Percentiles rank a stretch among this genome's conserved stretches.
These are phyloP conservation scores for Polypterus bichir DNA, from an alignment of 2,113 vertebrate species.

Conservation along the genomic window DNA sequence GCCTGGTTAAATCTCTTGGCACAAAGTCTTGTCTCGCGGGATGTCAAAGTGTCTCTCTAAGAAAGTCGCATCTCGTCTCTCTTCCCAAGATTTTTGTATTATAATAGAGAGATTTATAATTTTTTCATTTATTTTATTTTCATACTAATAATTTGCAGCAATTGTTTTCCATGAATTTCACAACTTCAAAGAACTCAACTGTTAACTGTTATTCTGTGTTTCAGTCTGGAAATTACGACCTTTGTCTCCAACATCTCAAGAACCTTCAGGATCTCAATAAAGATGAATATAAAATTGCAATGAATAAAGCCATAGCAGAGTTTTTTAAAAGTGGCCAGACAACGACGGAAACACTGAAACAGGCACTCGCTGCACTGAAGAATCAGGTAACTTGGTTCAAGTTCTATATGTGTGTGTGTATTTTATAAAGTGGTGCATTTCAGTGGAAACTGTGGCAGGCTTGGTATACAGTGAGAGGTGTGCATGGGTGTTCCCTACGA, in stretches of 20 bases:
- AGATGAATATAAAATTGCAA: constrained; percentile 88
- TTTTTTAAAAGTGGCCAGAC: constrained; percentile 90
- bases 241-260: constrained; percentile 72
- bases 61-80: too few species aligned
- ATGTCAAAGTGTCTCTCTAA: too few species aligned
- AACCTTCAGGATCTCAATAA: constrained; percentile 85
- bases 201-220: background rate
- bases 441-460: background rate
- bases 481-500: too few species aligned
- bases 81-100: too few species aligned
- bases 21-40: too few species aligned
- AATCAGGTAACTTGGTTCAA: constrained; percentile 64
- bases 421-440: too few species aligned
- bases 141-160: too few species aligned
- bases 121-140: too few species aligned
- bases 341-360: constrained; percentile 76
- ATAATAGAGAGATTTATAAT: too few species aligned
- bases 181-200: background rate
- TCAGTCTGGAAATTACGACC: constrained; percentile 79
- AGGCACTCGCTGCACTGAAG: constrained; percentile 75
- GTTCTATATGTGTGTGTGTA: too few species aligned
- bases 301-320: constrained; percentile 85
- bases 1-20: too few species aligned
- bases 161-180: too few species aligned
- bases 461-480: background rate